phyloP scores from a whole-genome alignment of 1,140 invertebrate species.

The Araneus ventricosus region DNA sequence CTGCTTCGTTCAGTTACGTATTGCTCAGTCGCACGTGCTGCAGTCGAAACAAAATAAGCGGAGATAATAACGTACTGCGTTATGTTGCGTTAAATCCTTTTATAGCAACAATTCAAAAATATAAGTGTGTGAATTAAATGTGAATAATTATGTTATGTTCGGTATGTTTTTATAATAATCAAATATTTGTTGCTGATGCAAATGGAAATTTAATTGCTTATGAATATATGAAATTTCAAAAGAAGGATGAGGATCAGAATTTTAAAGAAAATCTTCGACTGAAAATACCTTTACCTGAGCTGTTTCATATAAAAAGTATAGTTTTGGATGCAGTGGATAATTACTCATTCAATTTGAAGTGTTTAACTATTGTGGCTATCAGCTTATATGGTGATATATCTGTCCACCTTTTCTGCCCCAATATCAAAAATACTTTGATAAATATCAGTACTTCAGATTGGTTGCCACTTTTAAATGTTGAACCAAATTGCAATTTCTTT shows the following conservation, averaged over 20 bases:
- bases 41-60: no score
- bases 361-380: neutral
- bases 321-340: slow-evolving; percentile 20
- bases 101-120: no score
- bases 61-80: no score
- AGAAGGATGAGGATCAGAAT: neutral
- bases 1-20: no score
- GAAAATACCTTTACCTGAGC: slow-evolving; percentile 7
- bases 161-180: slow-evolving; percentile 2
- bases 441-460: neutral
- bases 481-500: slow-evolving; percentile 22
- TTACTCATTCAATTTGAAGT: slow-evolving; percentile 4
- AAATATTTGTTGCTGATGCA: slow-evolving; percentile 1
- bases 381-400: neutral
- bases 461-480: neutral
- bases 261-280: neutral
- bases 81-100: no score
- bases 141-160: slow-evolving; percentile 1
- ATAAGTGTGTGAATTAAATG: neutral
- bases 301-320: slow-evolving; percentile 13
- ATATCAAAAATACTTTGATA: neutral
- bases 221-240: neutral
- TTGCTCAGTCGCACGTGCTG: no score
- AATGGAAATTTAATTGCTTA: neutral
- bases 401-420: neutral